A percentile compares a stretch with the other conserved stretches of the same genome.
phyloP scores from a whole-genome alignment of 2,888 invertebrate species.

The Volucella inflata region DNA sequence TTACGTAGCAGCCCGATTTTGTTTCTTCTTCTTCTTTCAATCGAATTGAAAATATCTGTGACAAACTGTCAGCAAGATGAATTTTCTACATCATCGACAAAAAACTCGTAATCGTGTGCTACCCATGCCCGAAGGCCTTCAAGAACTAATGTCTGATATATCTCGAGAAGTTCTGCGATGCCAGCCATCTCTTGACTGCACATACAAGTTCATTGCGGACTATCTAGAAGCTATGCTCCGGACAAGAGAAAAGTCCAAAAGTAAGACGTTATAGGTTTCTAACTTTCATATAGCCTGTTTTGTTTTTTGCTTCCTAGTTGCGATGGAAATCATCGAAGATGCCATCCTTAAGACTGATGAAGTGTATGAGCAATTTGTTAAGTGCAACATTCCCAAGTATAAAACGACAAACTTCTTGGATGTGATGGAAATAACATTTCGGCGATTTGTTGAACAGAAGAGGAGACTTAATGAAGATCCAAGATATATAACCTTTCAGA shows the following conservation, averaged over 20 bases:
- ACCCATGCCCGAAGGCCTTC: constrained; percentile 87
- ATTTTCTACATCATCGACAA: constrained; percentile 81
- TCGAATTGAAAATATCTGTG: background rate
- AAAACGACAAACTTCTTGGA: constrained; percentile 79
- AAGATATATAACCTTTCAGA: constrained; percentile 77
- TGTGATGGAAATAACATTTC: constrained; percentile 81
- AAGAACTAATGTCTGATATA: constrained; percentile 89
- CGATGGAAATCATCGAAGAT: constrained; percentile 79
- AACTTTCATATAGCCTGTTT: background rate
- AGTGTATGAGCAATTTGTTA: constrained; percentile 79
- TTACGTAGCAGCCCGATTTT: too few relatives aligned
- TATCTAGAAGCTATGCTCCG: constrained; percentile 88
- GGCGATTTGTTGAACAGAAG: constrained; percentile 77
- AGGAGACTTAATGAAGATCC: constrained; percentile 48
- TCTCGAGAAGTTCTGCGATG: constrained; percentile 89
- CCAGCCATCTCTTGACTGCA: constrained; percentile 85
- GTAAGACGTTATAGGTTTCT: constrained; percentile 71
- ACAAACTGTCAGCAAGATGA: constrained; percentile 77
- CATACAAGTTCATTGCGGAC: constrained; percentile 88
- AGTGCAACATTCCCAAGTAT: constrained; percentile 79
- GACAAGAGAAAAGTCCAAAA: constrained; percentile 85
- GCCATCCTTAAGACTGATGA: constrained; percentile 80
- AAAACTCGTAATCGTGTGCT: constrained; percentile 80
- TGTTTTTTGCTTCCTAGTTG: constrained; percentile 76
- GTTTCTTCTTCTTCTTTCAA: background rate